phyloP scores from a whole-genome alignment of 1,140 invertebrate genomes.

The Atopsyche davidsoni region DNA sequence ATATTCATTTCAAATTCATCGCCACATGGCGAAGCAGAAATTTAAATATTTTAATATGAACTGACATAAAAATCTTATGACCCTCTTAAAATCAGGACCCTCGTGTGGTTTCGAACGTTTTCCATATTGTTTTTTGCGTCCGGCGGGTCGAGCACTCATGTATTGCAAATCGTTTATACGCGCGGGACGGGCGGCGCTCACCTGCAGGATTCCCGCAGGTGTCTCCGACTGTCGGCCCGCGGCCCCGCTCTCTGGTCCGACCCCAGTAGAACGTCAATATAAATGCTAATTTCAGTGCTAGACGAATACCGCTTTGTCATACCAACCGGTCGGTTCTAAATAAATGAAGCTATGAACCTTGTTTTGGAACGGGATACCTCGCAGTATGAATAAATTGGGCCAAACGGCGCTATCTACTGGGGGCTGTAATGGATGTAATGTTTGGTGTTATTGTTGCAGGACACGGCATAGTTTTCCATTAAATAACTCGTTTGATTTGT shows the following conservation, averaged over 20 bases:
- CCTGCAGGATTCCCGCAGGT: too few relatives aligned
- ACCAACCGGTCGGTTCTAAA: slow-evolving; percentile 11
- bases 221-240: slow-evolving; percentile 6
- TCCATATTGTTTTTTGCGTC: background rate
- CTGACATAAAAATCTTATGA: slow-evolving; percentile 1
- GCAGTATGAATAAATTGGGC: slow-evolving; percentile 20
- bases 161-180: too few relatives aligned
- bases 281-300: slow-evolving; percentile 18
- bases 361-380: background rate
- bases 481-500: too few relatives aligned
- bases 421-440: too few relatives aligned
- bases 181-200: too few relatives aligned
- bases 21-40: background rate
- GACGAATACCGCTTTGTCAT: slow-evolving; percentile 19
- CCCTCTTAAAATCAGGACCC: background rate
- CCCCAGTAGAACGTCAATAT: slow-evolving; percentile 15
- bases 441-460: too few relatives aligned
- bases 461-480: too few relatives aligned
- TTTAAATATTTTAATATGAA: slow-evolving; percentile 4
- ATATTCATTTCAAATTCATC: too few relatives aligned
- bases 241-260: slow-evolving; percentile 2
- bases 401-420: too few relatives aligned
- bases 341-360: slow-evolving; percentile 15
- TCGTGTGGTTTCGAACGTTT: background rate
- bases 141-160: too few relatives aligned